Base-by-base conservation (phyloP, 2,888 invertebrate species). In the Epistrophella euchroma region DNA sequence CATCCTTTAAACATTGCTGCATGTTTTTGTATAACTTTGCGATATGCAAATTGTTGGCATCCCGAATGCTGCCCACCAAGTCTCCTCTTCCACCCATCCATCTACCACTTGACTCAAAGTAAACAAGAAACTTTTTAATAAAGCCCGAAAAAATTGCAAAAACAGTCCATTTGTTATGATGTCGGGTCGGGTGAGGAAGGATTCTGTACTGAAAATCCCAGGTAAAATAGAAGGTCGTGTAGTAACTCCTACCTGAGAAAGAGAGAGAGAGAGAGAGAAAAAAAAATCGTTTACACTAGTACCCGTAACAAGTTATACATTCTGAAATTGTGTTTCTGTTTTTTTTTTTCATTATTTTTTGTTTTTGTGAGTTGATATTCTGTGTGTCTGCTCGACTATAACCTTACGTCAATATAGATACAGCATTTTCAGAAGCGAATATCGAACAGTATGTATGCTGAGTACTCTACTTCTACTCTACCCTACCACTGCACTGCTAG, bases 11-110 rank as follows among this genome's bases (percentile, higher is more conserved):
- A 58, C 76, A 37, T 35, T 37, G 25, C 37, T 40, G 37, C 37
- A 52, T 68, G 35, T 37, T 52, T 68, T n/a, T 25, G 35, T 76
- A 81, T 70, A 68, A 81, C 85, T 55, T 73, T 85, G 76, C 62
- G 62, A 68, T 81, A 85, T 81, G 85, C 85, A 85, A 85, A 85
- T 80, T 85, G 80, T 85, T 80, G 81, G 81, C n/a, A 47, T 64
- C 15, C 52, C 13, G 52, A 37, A 35, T 28, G n/a, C 52, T 52
- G 52, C 52, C 52, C 75, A 58, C 62, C 6, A 40, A 5, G 4
- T 35, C 35, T 2, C 35, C 19, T 19, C 6, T 22, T 4, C 22
- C 60, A 7, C 35, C 19, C 58, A 32, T 35, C 45, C 45, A 66
- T 45, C 43, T 19, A 28, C 17, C 52, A 64, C 66, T 81, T 40